Evolutionary conservation across 2,113 vertebrate genomes (phyloP).

Genomic region (Phyllopteryx taeniolatus): DNA sequence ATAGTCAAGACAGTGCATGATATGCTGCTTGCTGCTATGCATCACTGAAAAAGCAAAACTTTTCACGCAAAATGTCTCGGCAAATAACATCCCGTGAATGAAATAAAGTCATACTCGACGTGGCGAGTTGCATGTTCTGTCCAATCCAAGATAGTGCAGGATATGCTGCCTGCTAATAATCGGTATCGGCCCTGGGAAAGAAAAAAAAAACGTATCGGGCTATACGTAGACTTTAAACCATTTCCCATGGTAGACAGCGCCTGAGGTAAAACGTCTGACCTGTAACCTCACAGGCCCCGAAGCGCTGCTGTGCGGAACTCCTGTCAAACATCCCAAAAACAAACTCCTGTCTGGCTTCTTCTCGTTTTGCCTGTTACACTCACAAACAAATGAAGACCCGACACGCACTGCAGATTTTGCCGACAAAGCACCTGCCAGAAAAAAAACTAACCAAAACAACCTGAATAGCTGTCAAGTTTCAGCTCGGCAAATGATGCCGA

Average conservation of each 20-base stretch:
- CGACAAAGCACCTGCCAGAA: constrained; percentile 59
- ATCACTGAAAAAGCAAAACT: too few species aligned
- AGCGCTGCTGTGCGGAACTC: constrained; percentile 28
- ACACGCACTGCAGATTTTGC: not conserved
- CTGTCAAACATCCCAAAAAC: constrained; percentile 21
- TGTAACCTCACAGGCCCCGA: constrained; percentile 15
- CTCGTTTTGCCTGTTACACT: constrained; percentile 43
- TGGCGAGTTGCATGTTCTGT: too few species aligned
- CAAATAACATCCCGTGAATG: too few species aligned
- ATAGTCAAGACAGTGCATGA: too few species aligned
- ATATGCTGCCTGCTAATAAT: too few species aligned
- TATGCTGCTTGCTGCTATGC: too few species aligned
- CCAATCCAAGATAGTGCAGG: too few species aligned
- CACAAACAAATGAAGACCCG: constrained; percentile 29
- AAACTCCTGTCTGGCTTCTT: constrained; percentile 42
- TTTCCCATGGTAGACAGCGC: constrained; percentile 1
- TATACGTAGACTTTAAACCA: not conserved
- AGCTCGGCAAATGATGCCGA: constrained; percentile 68
- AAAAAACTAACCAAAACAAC: constrained; percentile 36
- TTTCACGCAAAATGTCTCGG: too few species aligned
- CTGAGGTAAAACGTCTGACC: constrained; percentile 41
- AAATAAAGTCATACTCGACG: too few species aligned
- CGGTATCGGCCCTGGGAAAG: too few species aligned
- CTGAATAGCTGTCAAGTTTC: constrained; percentile 29
- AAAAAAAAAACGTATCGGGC: too few species aligned